Evolutionary conservation across 2,113 vertebrate genomes (phyloP).

Genomic region (Crotophaga sulcirostris): DNA sequence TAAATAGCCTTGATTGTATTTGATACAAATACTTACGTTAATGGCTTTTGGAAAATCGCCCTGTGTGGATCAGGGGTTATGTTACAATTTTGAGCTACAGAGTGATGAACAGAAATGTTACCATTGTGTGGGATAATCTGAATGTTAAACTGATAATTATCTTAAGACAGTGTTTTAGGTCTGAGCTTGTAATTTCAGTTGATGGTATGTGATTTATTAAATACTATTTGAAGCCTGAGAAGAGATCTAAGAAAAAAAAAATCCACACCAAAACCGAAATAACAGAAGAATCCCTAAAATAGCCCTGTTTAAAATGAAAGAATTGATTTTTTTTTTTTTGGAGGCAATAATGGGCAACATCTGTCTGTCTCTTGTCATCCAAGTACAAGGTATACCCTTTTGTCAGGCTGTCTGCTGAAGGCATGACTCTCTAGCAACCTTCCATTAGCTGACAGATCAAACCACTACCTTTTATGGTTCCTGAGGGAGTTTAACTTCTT

Average conservation of each 20-base stretch:
- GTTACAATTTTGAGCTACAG: neutral
- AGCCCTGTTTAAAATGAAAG: neutral
- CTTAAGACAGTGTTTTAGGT: neutral
- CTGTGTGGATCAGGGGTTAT: constrained; percentile 14
- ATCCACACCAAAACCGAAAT: neutral
- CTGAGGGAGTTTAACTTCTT: constrained; percentile 67
- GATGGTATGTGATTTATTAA: neutral
- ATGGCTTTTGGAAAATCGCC: constrained; percentile 36
- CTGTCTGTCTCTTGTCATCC: neutral
- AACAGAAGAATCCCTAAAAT: neutral
- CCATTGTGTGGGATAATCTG: constrained; percentile 28
- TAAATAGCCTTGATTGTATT: neutral
- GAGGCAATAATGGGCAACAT: neutral
- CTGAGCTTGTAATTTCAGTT: neutral
- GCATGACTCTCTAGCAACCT: constrained; percentile 44
- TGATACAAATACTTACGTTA: constrained; percentile 48
- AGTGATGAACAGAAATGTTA: constrained; percentile 42
- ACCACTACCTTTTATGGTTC: constrained; percentile 61
- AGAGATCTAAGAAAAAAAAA: neutral
- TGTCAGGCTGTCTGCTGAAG: neutral
- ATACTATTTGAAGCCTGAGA: neutral
- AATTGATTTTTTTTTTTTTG: neutral
- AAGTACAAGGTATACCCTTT: neutral
- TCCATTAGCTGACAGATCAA: constrained; percentile 45
- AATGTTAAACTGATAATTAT: constrained; percentile 44